A percentile compares a stretch with the other conserved stretches of the same genome.
Conservation (phyloP, 1,140 invertebrate genomes). For the Pygmarrhopalites habei region DNA sequence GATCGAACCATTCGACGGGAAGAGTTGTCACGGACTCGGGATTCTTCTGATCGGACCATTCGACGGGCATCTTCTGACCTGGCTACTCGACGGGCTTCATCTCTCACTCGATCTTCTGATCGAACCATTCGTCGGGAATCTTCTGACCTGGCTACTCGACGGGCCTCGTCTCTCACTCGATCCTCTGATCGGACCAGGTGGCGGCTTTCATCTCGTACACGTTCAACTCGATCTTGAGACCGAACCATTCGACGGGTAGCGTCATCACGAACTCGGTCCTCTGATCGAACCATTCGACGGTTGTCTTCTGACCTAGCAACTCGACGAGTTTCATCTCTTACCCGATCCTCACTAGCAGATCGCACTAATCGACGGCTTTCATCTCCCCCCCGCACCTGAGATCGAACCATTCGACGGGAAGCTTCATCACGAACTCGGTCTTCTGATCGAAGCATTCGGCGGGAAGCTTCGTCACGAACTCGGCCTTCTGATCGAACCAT, state of each 20-base stretch:
- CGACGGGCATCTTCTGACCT: constrained; percentile 2
- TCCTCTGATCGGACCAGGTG: constrained; percentile 11
- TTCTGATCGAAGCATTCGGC: constrained; percentile 1
- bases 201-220: background rate
- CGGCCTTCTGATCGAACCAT: background rate
- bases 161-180: background rate
- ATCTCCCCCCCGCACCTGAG: background rate
- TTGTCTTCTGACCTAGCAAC: constrained; percentile 18
- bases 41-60: background rate
- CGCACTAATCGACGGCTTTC: constrained; percentile 11
- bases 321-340: background rate
- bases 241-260: background rate
- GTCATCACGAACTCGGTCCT: constrained; percentile 8
- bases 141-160: background rate
- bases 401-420: background rate
- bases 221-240: background rate
- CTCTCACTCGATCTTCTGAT: background rate
- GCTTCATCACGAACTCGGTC: constrained; percentile 7
- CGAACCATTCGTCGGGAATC: constrained; percentile 9
- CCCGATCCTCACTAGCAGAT: background rate
- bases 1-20: constrained; percentile 8
- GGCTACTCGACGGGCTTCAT: background rate
- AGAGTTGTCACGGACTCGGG: background rate
- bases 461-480: background rate
- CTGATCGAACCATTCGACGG: constrained; percentile 1